Evolutionary conservation across 2,113 vertebrate genomes (phyloP).

Genomic region (Psittacula cyanocephala): DNA sequence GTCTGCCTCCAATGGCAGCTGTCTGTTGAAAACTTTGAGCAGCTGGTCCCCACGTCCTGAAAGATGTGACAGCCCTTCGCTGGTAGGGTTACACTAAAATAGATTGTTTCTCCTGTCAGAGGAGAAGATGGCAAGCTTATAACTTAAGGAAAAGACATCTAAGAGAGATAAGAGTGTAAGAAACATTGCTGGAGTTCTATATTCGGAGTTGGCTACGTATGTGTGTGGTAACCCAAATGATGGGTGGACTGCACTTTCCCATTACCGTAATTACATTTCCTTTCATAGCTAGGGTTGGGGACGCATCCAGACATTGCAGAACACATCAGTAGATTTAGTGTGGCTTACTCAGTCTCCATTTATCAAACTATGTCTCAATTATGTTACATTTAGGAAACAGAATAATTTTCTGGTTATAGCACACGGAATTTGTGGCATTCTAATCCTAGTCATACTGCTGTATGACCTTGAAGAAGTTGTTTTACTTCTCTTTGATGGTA

Average conservation of each 20-base stretch:
- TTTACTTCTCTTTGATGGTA: slow-evolving; percentile 61
- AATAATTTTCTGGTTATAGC: slow-evolving; percentile 64
- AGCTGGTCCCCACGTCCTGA: neutral
- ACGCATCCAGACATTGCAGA: slow-evolving; percentile 53
- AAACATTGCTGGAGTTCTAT: slow-evolving; percentile 40
- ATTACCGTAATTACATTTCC: slow-evolving; percentile 69
- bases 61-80: neutral
- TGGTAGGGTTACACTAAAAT: neutral
- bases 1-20: neutral
- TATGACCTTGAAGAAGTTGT: slow-evolving; percentile 36
- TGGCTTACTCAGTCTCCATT: slow-evolving; percentile 54
- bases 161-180: slow-evolving; percentile 32
- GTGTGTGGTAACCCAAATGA: slow-evolving; percentile 61
- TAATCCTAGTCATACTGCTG: slow-evolving; percentile 60
- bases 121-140: neutral
- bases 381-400: slow-evolving; percentile 64
- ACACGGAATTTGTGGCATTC: slow-evolving; percentile 61
- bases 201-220: slow-evolving; percentile 24
- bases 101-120: neutral
- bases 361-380: slow-evolving; percentile 64
- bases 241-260: slow-evolving; percentile 59
- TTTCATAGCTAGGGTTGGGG: slow-evolving; percentile 64
- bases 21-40: neutral
- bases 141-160: neutral
- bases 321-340: slow-evolving; percentile 65